Evolutionary conservation across 30 jellyfish, hydroid and myxozoan species (phyloP).

Genomic region (Hydractinia symbiolongicarpus): DNA sequence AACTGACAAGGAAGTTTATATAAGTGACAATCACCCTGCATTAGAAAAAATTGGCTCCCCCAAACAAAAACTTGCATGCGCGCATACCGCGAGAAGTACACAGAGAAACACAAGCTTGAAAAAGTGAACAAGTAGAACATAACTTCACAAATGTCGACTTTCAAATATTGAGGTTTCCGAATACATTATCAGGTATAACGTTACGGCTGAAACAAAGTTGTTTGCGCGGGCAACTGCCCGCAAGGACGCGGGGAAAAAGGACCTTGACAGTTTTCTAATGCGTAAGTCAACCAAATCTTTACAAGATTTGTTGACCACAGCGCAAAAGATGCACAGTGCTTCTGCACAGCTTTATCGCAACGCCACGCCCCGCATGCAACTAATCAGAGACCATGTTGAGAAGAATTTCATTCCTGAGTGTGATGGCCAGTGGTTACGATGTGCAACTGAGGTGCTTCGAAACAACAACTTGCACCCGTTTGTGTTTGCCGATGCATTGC

Average conservation of each 20-base stretch:
- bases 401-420: conserved; percentile 20
- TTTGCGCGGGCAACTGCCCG: conserved; percentile 36
- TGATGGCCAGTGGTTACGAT: conserved; percentile 38
- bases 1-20: conserved; percentile 22
- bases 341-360: not conserved
- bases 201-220: conserved; percentile 24
- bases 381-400: conserved; percentile 16
- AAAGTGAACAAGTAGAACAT: not conserved
- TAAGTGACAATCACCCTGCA: conserved; percentile 34
- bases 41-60: conserved; percentile 31
- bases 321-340: conserved; percentile 41
- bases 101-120: not conserved
- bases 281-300: conserved; percentile 1
- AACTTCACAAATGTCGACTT: conserved; percentile 14
- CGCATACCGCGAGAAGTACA: not conserved
- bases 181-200: not conserved
- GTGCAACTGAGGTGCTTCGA: conserved; percentile 45
- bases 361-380: conserved; percentile 18
- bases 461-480: conserved; percentile 33
- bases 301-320: conserved; percentile 24
- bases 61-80: conserved; percentile 32
- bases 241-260: conserved; percentile 37
- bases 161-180: conserved; percentile 24
- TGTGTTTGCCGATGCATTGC: conserved; percentile 38
- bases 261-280: conserved; percentile 26